Evolutionary conservation across 1,140 invertebrate genomes (phyloP).

Genomic region (Drosophila pachea): DNA sequence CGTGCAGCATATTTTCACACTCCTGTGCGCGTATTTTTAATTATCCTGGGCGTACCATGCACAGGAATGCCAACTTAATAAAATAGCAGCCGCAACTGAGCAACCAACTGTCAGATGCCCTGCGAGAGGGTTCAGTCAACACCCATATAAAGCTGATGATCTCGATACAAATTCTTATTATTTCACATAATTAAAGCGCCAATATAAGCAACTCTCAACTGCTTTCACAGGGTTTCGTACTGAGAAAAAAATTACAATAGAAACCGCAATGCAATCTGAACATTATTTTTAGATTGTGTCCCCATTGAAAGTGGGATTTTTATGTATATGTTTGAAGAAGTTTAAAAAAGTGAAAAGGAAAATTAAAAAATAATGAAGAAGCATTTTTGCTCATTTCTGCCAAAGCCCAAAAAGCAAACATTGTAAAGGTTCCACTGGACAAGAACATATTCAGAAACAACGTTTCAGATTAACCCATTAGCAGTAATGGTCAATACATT

Average conservation of each 20-base stretch:
- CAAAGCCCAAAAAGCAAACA: conserved; percentile 10
- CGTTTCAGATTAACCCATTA: no score
- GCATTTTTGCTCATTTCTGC: no score
- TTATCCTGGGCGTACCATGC: conserved; percentile 43
- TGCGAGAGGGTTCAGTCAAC: background rate
- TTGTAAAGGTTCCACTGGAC: background rate
- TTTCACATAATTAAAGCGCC: no score
- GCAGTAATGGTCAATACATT: no score
- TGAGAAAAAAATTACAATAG: conserved; percentile 26
- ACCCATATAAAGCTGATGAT: no score
- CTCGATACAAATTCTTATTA: no score
- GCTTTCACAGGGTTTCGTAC: background rate
- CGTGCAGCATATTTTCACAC: conserved; percentile 37
- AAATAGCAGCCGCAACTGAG: background rate
- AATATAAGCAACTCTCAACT: no score
- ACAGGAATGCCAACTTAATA: conserved; percentile 19
- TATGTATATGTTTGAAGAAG: no score
- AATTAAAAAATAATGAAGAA: no score
- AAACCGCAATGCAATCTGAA: conserved; percentile 29
- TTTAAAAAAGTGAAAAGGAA: no score
- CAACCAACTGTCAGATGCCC: background rate
- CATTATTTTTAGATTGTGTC: no score
- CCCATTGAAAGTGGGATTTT: no score
- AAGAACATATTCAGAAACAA: background rate
- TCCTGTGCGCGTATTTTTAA: conserved; percentile 52